Conservation (phyloP, 2,888 invertebrate species). For the Heliconius hortense region DNA sequence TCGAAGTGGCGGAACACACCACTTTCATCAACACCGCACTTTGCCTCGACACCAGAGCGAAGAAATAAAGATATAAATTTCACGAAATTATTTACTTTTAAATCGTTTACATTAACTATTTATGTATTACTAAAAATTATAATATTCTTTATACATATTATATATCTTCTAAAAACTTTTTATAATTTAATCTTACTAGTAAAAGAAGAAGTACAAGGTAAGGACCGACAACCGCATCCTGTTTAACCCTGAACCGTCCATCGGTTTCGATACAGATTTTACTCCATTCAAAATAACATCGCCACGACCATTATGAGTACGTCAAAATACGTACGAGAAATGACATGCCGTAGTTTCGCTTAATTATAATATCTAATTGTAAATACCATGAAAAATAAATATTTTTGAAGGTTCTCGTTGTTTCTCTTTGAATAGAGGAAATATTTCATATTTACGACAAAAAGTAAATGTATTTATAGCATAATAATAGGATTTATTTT, state of each 20-base stretch:
- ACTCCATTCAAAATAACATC: constrained; percentile 14
- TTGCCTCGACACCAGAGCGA: too few species aligned
- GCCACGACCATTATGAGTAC: constrained; percentile 1
- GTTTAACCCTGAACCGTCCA: constrained; percentile 10
- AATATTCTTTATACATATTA: too few species aligned
- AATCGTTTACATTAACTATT: too few species aligned
- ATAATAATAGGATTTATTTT: too few species aligned
- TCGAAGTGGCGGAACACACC: too few species aligned
- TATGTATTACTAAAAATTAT: too few species aligned
- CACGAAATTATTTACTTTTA: too few species aligned
- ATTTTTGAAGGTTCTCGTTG: constrained; percentile 25
- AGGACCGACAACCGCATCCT: constrained; percentile 20
- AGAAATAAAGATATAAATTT: neutral
- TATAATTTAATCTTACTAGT: neutral
- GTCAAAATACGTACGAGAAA: constrained; percentile 1
- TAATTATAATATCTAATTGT: constrained; percentile 22
- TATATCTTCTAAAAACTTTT: neutral
- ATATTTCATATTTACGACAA: neutral
- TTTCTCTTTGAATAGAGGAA: constrained; percentile 9
- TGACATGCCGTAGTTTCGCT: constrained; percentile 24
- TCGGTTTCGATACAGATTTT: constrained; percentile 14
- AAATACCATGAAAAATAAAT: constrained; percentile 3
- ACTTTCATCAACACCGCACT: too few species aligned
- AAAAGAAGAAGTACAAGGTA: constrained; percentile 13
- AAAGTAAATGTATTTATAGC: neutral